Conservation (phyloP, 2,888 invertebrate genomes). For the Corythucha ciliata region DNA sequence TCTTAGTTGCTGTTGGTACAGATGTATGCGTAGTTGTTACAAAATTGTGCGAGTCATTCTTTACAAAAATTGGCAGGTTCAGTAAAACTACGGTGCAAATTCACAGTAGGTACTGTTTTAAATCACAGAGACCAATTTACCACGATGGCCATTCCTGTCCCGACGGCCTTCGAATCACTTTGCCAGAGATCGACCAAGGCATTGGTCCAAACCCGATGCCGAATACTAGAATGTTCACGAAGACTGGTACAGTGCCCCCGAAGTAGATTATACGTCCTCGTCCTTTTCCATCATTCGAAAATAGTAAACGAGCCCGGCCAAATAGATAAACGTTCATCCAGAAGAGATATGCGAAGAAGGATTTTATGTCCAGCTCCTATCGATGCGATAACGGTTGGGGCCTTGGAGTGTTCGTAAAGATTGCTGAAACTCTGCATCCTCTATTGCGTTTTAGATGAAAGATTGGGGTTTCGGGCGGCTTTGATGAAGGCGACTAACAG, state of each 20-base stretch:
- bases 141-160: constrained; percentile 64
- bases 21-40: too few species aligned
- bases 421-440: constrained; percentile 29
- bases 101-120: too few species aligned
- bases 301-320: constrained; percentile 64
- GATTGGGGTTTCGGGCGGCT: constrained; percentile 61
- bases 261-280: constrained; percentile 48
- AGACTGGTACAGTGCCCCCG: constrained; percentile 63
- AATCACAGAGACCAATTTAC: constrained; percentile 68
- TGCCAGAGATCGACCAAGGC: constrained; percentile 71
- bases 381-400: constrained; percentile 59
- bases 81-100: too few species aligned
- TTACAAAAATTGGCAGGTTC: too few species aligned
- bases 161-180: constrained; percentile 65
- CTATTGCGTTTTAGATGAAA: constrained; percentile 26
- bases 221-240: constrained; percentile 57
- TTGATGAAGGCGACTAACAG: constrained; percentile 56
- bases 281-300: constrained; percentile 51
- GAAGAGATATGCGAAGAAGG: constrained; percentile 63
- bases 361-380: constrained; percentile 70
- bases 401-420: constrained; percentile 46
- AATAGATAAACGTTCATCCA: constrained; percentile 58
- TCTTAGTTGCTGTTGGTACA: too few species aligned
- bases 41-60: too few species aligned
- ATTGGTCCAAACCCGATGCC: constrained; percentile 68